phyloP scores from a whole-genome alignment of 1,140 invertebrate genomes.

The Drosophila subpulchrella region DNA sequence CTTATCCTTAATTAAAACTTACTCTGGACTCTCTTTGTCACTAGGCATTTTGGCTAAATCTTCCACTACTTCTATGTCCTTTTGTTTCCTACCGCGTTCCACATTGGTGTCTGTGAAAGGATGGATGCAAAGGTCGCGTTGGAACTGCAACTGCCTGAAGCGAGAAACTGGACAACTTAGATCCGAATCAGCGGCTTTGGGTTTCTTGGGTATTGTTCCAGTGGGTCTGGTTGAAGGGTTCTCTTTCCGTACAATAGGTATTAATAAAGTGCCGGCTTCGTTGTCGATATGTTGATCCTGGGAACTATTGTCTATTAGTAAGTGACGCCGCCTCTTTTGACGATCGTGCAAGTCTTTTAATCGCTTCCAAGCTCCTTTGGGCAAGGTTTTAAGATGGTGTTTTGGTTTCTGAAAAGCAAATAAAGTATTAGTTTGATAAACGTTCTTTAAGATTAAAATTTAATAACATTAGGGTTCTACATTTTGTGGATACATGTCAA shows the following conservation, averaged over 20 bases:
- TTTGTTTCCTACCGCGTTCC: slow-evolving; percentile 18
- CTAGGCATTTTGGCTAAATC: slow-evolving; percentile 53
- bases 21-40: slow-evolving; percentile 61
- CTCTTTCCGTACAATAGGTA: slow-evolving; percentile 13
- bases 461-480: no score
- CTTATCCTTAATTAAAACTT: slow-evolving; percentile 17
- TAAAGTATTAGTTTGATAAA: neutral
- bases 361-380: slow-evolving; percentile 51
- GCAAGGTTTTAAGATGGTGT: slow-evolving; percentile 31
- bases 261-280: slow-evolving; percentile 47
- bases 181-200: neutral
- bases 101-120: slow-evolving; percentile 68
- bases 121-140: slow-evolving; percentile 51
- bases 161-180: slow-evolving; percentile 6
- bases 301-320: slow-evolving; percentile 4
- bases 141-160: slow-evolving; percentile 35
- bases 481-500: no score
- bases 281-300: slow-evolving; percentile 19
- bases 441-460: no score
- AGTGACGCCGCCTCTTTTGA: slow-evolving; percentile 20
- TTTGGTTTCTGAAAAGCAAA: slow-evolving; percentile 49
- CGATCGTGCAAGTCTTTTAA: slow-evolving; percentile 54
- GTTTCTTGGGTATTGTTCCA: slow-evolving; percentile 32
- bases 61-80: slow-evolving; percentile 35
- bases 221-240: slow-evolving; percentile 7